Conservation (phyloP, 2,888 invertebrate species). For the Drosophila acutilabella region DNA sequence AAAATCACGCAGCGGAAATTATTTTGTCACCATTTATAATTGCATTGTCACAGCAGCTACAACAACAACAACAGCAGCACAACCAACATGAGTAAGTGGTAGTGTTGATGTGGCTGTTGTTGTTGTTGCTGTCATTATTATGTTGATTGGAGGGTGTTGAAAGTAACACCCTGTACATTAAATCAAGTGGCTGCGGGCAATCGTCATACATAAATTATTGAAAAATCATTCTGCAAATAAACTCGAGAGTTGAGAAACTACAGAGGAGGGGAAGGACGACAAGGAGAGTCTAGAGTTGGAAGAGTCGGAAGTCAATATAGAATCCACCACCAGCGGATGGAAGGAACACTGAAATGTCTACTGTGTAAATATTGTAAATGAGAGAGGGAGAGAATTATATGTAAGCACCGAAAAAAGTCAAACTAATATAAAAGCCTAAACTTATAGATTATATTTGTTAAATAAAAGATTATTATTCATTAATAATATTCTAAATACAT, state of each 20-base stretch:
- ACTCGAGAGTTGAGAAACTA: slow-evolving; percentile 29
- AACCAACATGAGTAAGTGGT: slow-evolving; percentile 41
- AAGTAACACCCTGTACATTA: slow-evolving; percentile 81
- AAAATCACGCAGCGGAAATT: slow-evolving; percentile 84
- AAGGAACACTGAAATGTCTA: not conserved
- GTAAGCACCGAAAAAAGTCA: no score
- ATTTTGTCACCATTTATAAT: slow-evolving; percentile 84
- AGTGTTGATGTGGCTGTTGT: slow-evolving; percentile 23
- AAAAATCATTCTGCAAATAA: slow-evolving; percentile 82
- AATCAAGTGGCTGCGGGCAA: slow-evolving; percentile 72
- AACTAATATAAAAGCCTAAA: no score
- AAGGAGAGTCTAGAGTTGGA: not conserved
- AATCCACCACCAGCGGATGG: slow-evolving; percentile 20
- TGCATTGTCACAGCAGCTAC: slow-evolving; percentile 81
- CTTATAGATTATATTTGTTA: no score
- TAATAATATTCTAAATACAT: no score
- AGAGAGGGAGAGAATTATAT: no score
- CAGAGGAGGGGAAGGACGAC: slow-evolving; percentile 22
- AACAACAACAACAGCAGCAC: slow-evolving; percentile 36
- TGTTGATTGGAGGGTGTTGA: slow-evolving; percentile 79
- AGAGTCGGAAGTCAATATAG: not conserved
- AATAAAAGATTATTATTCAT: no score
- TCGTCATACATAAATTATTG: slow-evolving; percentile 80
- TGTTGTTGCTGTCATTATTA: slow-evolving; percentile 47
- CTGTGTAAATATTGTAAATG: not conserved